Percentiles rank a stretch among this genome's conserved stretches.
These are phyloP conservation scores for Lethenteron reissneri DNA, from an alignment of 2,113 vertebrate species.

Conservation along the genomic window DNA sequence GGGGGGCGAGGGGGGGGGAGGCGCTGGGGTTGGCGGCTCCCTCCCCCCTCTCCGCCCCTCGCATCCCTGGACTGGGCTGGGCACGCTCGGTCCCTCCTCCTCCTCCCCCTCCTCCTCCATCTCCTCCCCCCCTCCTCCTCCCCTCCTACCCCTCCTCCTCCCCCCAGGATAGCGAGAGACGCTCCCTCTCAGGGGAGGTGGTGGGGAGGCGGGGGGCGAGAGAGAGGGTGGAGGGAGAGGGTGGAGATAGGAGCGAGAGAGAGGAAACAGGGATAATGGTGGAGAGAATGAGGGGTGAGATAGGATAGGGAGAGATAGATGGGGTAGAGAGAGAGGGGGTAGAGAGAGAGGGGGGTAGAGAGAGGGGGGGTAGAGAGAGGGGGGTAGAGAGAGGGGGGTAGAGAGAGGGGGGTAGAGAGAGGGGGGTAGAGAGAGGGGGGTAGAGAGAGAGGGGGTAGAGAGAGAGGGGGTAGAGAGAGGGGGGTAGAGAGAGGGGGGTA, in stretches of 20 bases:
- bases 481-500: no score
- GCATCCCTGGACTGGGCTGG: no score
- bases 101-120: no score
- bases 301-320: background rate
- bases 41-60: no score
- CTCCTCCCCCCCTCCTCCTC: no score
- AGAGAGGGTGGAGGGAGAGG: slow-evolving; percentile 1
- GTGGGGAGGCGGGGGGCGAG: background rate
- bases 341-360: background rate
- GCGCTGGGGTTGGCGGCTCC: no score
- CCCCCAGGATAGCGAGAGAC: no score
- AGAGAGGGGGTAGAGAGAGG: background rate
- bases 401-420: background rate
- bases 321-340: background rate
- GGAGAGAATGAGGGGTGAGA: background rate
- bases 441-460: background rate
- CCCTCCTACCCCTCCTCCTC: no score
- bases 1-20: no score
- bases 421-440: background rate
- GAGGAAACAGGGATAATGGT: background rate
- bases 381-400: no score
- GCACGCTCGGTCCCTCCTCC: no score
- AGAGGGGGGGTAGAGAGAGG: no score
- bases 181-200: background rate
- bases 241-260: background rate